Percentiles rank a stretch among this genome's conserved stretches.
Evolutionary conservation across 92 coral and sea anemone genomes (phyloP).

Genomic region (Actinernus sp.): DNA sequence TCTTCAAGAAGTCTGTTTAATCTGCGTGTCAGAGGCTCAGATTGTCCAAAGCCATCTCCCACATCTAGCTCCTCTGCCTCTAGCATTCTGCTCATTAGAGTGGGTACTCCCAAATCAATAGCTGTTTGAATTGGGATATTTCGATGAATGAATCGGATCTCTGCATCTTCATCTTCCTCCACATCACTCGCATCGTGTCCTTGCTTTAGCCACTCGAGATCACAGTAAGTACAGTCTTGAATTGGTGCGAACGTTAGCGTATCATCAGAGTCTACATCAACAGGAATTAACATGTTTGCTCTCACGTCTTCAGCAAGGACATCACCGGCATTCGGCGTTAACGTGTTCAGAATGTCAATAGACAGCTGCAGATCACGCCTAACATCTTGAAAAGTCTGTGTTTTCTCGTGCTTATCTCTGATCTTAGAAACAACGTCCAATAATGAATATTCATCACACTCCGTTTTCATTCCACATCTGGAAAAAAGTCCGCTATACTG

Average conservation of each 20-base stretch:
- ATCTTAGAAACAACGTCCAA: constrained; percentile 22
- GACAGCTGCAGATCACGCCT: constrained; percentile 46
- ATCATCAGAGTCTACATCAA: constrained; percentile 19
- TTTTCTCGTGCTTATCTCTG: constrained; percentile 28
- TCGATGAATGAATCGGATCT: constrained; percentile 65
- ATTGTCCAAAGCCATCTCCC: constrained; percentile 83
- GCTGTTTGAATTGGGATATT: constrained; percentile 60
- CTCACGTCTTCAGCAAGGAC: constrained; percentile 6
- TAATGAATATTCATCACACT: constrained; percentile 19
- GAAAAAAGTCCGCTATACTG: constrained; percentile 12
- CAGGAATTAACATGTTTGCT: constrained; percentile 38
- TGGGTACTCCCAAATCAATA: constrained; percentile 62
- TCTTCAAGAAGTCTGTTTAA: constrained; percentile 82
- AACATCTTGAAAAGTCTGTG: constrained; percentile 6
- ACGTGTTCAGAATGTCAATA: constrained; percentile 39
- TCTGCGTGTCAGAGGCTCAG: constrained; percentile 75
- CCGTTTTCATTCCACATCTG: constrained; percentile 43
- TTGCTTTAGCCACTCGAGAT: constrained; percentile 65
- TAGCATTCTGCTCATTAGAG: constrained; percentile 63
- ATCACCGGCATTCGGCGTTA: constrained; percentile 26
- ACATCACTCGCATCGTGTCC: constrained; percentile 65
- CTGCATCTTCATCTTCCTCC: constrained; percentile 46
- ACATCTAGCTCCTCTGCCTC: constrained; percentile 77
- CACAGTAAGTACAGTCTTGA: constrained; percentile 72
- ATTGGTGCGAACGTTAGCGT: constrained; percentile 28